phyloP scores from a whole-genome alignment of 2,888 invertebrate genomes.

The Brachynemurus nebulosus region DNA sequence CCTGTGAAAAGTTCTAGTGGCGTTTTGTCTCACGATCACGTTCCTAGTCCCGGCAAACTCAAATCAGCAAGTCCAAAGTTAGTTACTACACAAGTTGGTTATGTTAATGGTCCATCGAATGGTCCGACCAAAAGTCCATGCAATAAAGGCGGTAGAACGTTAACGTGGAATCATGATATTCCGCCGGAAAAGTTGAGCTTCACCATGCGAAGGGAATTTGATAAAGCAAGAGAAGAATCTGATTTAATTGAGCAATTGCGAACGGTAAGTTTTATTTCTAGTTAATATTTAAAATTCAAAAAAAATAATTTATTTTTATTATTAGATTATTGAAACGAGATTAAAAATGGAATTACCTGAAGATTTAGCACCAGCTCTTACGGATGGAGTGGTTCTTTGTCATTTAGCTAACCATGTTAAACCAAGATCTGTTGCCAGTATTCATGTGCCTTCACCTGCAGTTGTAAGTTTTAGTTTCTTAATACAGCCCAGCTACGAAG shows the following conservation, averaged over 20 bases:
- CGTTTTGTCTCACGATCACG: conserved; percentile 44
- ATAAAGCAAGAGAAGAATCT: conserved; percentile 78
- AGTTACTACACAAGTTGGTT: conserved; percentile 42
- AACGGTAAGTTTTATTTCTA: conserved; percentile 42
- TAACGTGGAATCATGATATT: conserved; percentile 61
- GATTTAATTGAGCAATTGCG: conserved; percentile 73
- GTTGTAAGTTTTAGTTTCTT: conserved; percentile 48
- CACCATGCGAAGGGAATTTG: conserved; percentile 84
- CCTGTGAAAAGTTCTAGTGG: conserved; percentile 47
- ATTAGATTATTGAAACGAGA: conserved; percentile 75
- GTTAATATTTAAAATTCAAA: not conserved
- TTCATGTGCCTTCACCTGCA: conserved; percentile 87
- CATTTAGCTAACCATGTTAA: conserved; percentile 88
- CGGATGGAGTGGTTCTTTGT: conserved; percentile 88
- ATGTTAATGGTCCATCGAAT: conserved; percentile 40
- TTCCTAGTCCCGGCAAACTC: conserved; percentile 22
- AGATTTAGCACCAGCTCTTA: conserved; percentile 69
- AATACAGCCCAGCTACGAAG: too few species aligned
- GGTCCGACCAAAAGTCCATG: conserved; percentile 27
- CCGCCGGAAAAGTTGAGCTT: conserved; percentile 68
- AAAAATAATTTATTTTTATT: conserved; percentile 10
- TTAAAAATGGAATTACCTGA: conserved; percentile 82
- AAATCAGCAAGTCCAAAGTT: conserved; percentile 31
- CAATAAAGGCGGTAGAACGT: conserved; percentile 31
- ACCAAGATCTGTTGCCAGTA: conserved; percentile 81